phyloP scores from a whole-genome alignment of 2,888 invertebrate genomes.

The Diadegma fenestrale region DNA sequence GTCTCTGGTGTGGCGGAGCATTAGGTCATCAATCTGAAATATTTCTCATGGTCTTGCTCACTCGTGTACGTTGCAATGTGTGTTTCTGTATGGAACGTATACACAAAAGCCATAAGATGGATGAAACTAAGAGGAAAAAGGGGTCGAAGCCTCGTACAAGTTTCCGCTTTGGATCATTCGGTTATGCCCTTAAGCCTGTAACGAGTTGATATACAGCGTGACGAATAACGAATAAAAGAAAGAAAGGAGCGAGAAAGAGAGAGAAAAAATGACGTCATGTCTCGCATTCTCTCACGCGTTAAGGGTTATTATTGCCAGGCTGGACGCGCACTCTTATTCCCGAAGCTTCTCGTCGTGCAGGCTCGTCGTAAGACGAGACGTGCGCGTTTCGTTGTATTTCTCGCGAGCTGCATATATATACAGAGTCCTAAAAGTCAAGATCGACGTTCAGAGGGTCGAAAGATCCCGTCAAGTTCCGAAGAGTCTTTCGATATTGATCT shows the following conservation, averaged over 20 bases:
- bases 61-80: neutral
- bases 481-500: neutral
- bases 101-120: constrained; percentile 35
- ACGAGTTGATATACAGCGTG: constrained; percentile 32
- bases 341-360: constrained; percentile 49
- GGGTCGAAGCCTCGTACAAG: neutral
- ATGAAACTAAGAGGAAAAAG: constrained; percentile 2
- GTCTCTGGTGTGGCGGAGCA: constrained; percentile 25
- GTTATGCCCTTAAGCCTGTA: constrained; percentile 17
- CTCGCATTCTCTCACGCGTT: constrained; percentile 82
- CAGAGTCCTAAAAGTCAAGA: constrained; percentile 6
- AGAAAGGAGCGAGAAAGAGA: constrained; percentile 24
- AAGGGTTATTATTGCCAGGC: constrained; percentile 82
- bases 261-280: constrained; percentile 77
- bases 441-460: neutral
- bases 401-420: constrained; percentile 41
- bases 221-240: constrained; percentile 63
- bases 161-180: neutral
- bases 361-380: constrained; percentile 54
- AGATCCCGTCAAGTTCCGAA: neutral
- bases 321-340: constrained; percentile 81
- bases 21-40: constrained; percentile 65
- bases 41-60: constrained; percentile 40
- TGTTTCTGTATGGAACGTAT: neutral
- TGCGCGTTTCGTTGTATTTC: constrained; percentile 46